These are phyloP conservation scores for Pomatostomus ruficeps DNA, from an alignment of 2,113 vertebrate genomes.

Conservation along the genomic window DNA sequence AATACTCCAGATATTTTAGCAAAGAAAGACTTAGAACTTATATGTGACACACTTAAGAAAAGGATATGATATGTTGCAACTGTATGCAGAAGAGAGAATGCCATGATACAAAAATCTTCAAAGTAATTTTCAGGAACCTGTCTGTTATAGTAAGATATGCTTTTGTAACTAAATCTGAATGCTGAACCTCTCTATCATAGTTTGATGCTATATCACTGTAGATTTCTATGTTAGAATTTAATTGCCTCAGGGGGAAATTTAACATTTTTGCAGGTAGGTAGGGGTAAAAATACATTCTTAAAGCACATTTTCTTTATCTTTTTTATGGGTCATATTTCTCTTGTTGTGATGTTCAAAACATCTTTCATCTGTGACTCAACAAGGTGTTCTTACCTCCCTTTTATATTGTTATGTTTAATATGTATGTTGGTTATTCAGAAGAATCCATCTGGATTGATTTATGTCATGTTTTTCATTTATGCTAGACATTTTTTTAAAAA, in stretches of 20 bases:
- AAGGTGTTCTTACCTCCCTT: not conserved
- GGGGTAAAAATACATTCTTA: not conserved
- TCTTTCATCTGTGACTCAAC: slow-evolving; percentile 47
- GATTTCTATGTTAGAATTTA: not conserved
- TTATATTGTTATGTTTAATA: not conserved
- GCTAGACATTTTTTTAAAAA: not conserved
- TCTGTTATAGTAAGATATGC: not conserved
- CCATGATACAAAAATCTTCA: not conserved
- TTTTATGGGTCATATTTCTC: not conserved
- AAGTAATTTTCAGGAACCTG: not conserved
- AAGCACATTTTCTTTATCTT: not conserved
- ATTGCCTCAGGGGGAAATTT: not conserved
- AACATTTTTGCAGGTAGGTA: not conserved
- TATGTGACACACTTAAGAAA: not conserved
- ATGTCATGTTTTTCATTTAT: not conserved
- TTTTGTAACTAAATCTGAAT: not conserved
- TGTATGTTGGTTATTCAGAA: not conserved
- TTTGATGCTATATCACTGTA: not conserved
- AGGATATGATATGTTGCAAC: not conserved
- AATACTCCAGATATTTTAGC: not conserved
- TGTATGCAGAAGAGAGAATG: not conserved
- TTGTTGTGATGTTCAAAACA: not conserved
- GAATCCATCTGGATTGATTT: not conserved
- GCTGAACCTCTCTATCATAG: not conserved
- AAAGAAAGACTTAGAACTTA: not conserved